phyloP scores from a whole-genome alignment of 2,797 vertebrate species.

The Hyperoplus lanceolatus region DNA sequence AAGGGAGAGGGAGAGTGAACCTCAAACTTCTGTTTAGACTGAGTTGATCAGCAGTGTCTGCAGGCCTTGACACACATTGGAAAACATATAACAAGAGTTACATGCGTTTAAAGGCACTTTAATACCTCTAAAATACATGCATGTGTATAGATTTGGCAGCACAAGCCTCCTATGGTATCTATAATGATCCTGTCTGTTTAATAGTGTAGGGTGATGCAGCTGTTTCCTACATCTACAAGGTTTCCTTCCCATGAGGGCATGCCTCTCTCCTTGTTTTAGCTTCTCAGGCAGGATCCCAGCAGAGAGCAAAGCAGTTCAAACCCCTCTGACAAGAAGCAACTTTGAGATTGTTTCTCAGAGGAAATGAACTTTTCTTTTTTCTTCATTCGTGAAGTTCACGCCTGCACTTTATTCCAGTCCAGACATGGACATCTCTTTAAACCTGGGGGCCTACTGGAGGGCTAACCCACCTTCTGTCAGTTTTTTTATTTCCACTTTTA shows the following conservation, averaged over 20 bases:
- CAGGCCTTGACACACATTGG: conserved; percentile 8
- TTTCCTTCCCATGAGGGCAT: background rate
- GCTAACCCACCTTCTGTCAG: conserved; percentile 32
- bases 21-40: conserved; percentile 37
- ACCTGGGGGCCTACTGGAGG: background rate
- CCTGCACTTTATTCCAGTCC: conserved; percentile 49
- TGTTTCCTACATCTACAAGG: background rate
- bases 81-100: background rate
- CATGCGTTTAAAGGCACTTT: background rate
- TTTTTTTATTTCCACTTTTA: conserved; percentile 21
- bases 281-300: conserved; percentile 17
- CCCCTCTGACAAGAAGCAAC: conserved; percentile 19
- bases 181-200: background rate
- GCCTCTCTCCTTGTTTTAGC: conserved; percentile 12
- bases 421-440: conserved; percentile 33
- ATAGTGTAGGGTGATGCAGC: background rate
- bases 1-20: background rate
- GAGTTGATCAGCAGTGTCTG: conserved; percentile 22
- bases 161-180: too few relatives aligned
- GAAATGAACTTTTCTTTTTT: conserved; percentile 56
- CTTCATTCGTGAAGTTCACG: conserved; percentile 53
- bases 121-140: background rate
- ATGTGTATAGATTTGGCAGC: too few relatives aligned
- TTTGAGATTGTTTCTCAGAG: conserved; percentile 44
- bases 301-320: conserved; percentile 41